Percentiles rank a stretch among this genome's conserved stretches.
Conservation (phyloP, 2,888 invertebrate species). For the Baccha elongata region DNA sequence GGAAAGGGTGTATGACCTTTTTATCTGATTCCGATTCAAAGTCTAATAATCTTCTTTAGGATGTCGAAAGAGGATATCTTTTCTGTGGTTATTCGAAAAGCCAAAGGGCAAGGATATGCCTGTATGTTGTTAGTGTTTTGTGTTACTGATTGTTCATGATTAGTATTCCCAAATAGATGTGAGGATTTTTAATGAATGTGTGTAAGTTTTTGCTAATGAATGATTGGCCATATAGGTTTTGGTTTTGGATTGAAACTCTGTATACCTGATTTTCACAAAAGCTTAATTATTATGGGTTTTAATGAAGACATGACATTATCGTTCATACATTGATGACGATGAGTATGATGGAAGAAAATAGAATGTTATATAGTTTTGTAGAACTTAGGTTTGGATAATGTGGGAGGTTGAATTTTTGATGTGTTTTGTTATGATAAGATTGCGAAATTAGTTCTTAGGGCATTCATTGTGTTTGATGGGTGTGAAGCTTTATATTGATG, state of each 20-base stretch:
- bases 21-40: constrained; percentile 18
- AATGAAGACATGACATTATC: constrained; percentile 9
- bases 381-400: too few species aligned
- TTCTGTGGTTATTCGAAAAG: neutral
- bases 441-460: neutral
- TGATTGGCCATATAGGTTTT: constrained; percentile 13
- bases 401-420: neutral
- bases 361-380: constrained; percentile 3
- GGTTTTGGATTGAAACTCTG: neutral
- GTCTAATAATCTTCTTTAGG: constrained; percentile 23
- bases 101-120: constrained; percentile 16
- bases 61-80: constrained; percentile 17
- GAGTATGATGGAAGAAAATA: neutral
- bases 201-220: constrained; percentile 39
- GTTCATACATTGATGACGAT: neutral
- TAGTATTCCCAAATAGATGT: constrained; percentile 44
- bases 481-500: too few species aligned
- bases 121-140: neutral
- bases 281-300: constrained; percentile 35
- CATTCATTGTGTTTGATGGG: neutral
- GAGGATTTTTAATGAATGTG: constrained; percentile 34
- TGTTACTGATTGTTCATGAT: constrained; percentile 19
- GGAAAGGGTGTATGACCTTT: constrained; percentile 44
- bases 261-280: constrained; percentile 6
- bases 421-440: neutral